Evolutionary conservation across 2,888 invertebrate genomes (phyloP).

Genomic region (Lysandra bellargus): DNA sequence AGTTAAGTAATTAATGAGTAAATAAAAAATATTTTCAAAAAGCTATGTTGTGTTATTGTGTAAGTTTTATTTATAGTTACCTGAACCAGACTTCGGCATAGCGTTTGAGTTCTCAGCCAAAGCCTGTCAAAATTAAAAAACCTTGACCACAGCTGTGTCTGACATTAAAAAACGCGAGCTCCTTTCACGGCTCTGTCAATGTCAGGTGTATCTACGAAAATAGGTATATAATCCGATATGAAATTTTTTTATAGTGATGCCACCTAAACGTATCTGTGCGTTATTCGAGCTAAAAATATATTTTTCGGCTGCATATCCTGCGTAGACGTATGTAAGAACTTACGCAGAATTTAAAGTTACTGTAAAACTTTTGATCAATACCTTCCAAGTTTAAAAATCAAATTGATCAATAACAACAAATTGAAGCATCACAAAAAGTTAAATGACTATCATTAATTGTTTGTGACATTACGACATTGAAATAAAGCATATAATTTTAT

Average conservation of each 20-base stretch:
- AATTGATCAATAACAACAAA: too few relatives aligned
- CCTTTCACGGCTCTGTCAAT: conserved; percentile 76
- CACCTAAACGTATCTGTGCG: not conserved
- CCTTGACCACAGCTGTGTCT: conserved; percentile 74
- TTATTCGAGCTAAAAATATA: not conserved
- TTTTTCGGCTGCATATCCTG: too few relatives aligned
- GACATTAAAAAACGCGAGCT: conserved; percentile 68
- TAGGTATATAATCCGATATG: not conserved
- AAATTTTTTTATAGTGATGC: not conserved
- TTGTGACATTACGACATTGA: too few relatives aligned
- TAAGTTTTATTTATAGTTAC: not conserved
- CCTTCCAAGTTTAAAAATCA: too few relatives aligned
- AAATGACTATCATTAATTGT: too few relatives aligned
- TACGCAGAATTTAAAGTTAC: too few relatives aligned
- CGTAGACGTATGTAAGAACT: too few relatives aligned
- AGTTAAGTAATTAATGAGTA: too few relatives aligned
- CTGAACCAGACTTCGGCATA: not conserved
- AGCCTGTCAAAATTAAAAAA: conserved; percentile 61
- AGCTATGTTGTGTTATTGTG: not conserved
- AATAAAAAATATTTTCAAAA: too few relatives aligned
- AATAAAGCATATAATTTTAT: too few relatives aligned
- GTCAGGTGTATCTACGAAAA: conserved; percentile 57
- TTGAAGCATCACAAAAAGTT: too few relatives aligned
- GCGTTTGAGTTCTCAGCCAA: not conserved
- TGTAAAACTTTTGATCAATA: too few relatives aligned